A percentile compares a stretch with the other conserved stretches of the same genome.
phyloP scores from a whole-genome alignment of 2,797 vertebrate genomes.

The Tolypeutes matacus region DNA sequence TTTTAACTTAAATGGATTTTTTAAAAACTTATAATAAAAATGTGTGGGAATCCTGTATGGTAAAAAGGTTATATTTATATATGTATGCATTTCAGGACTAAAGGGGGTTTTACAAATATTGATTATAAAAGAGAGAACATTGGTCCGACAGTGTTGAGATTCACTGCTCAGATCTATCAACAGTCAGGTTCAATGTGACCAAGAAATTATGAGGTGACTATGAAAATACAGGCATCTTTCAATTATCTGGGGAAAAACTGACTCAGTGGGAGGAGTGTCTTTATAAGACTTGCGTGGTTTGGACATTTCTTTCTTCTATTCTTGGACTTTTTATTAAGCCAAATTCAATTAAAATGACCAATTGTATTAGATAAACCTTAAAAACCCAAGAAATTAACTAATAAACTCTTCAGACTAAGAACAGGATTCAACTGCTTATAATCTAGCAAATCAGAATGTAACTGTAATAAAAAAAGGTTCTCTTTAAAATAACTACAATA shows the following conservation, averaged over 20 bases:
- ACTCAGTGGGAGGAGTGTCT: background rate
- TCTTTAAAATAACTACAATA: slow-evolving; percentile 1
- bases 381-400: background rate
- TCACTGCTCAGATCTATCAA: background rate
- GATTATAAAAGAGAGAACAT: background rate
- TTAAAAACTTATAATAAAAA: background rate
- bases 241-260: background rate
- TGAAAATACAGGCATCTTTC: background rate
- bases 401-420: slow-evolving; percentile 34
- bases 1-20: background rate
- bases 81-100: background rate
- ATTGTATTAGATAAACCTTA: background rate
- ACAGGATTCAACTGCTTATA: background rate
- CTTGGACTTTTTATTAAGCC: background rate
- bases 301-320: background rate
- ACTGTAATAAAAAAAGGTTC: background rate
- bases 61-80: background rate
- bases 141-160: background rate
- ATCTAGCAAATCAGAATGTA: background rate
- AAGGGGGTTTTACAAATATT: background rate
- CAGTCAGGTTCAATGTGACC: background rate
- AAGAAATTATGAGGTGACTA: background rate
- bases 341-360: background rate
- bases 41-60: no score
- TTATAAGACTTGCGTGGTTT: background rate